Evolutionary conservation across 2,888 invertebrate species (phyloP).

Genomic region (Andrena trimmerana): DNA sequence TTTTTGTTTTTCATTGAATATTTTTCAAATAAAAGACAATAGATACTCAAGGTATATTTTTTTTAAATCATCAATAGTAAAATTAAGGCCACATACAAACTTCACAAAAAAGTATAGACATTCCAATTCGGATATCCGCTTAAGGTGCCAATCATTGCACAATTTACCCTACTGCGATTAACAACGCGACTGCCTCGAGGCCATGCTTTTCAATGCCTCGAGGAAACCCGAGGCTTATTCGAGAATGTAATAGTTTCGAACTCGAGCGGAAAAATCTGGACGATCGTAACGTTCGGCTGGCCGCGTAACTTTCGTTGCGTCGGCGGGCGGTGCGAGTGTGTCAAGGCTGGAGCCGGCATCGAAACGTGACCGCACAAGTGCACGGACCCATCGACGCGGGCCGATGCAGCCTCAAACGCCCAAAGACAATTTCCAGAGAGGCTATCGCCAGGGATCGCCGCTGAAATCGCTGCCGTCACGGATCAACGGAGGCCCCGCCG

Average conservation of each 20-base stretch:
- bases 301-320: conserved; percentile 47
- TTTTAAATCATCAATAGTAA: no score
- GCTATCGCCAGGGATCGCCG: conserved; percentile 30
- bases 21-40: no score
- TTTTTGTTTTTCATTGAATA: no score
- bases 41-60: no score
- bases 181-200: neutral
- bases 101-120: no score
- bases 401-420: neutral
- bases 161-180: no score
- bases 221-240: neutral
- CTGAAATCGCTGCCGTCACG: conserved; percentile 55
- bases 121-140: no score
- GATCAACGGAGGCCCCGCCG: conserved; percentile 28
- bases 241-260: neutral
- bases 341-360: conserved; percentile 58
- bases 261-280: conserved; percentile 15
- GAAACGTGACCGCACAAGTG: conserved; percentile 40
- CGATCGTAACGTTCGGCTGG: conserved; percentile 19
- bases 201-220: neutral
- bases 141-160: no score
- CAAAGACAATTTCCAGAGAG: neutral
- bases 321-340: conserved; percentile 48
- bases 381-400: neutral
- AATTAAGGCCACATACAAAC: no score